These are phyloP conservation scores for Aptenodytes patagonicus DNA, from an alignment of 2,113 vertebrate genomes.

Conservation along the genomic window DNA sequence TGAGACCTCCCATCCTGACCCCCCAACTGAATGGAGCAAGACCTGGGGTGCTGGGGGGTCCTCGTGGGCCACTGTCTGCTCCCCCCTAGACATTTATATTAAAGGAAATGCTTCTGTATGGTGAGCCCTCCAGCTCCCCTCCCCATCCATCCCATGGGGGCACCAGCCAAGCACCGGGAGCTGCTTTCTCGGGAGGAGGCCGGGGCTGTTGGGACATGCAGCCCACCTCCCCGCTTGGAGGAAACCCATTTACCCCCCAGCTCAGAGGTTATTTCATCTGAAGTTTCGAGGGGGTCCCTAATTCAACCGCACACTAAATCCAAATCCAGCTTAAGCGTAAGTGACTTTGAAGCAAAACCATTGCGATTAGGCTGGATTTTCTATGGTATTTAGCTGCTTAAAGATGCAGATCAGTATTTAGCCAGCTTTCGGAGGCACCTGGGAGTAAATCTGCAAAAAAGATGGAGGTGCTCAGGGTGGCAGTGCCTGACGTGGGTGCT, in stretches of 20 bases:
- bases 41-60: accelerated
- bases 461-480: neutral
- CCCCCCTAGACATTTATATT: neutral
- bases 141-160: neutral
- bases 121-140: neutral
- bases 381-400: slow-evolving; percentile 18
- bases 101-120: neutral
- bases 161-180: neutral
- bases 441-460: neutral
- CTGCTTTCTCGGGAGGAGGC: neutral
- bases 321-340: neutral
- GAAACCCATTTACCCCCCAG: neutral
- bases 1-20: neutral
- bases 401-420: slow-evolving; percentile 17
- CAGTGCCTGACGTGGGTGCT: neutral
- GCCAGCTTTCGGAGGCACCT: neutral
- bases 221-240: neutral
- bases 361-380: slow-evolving; percentile 20
- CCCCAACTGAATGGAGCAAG: neutral
- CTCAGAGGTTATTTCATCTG: neutral
- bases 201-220: neutral
- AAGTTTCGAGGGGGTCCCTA: neutral
- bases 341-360: neutral
- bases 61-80: neutral
- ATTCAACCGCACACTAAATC: neutral